Evolutionary conservation across 2,888 invertebrate genomes (phyloP).

Genomic region (Parasteatoda lunata): DNA sequence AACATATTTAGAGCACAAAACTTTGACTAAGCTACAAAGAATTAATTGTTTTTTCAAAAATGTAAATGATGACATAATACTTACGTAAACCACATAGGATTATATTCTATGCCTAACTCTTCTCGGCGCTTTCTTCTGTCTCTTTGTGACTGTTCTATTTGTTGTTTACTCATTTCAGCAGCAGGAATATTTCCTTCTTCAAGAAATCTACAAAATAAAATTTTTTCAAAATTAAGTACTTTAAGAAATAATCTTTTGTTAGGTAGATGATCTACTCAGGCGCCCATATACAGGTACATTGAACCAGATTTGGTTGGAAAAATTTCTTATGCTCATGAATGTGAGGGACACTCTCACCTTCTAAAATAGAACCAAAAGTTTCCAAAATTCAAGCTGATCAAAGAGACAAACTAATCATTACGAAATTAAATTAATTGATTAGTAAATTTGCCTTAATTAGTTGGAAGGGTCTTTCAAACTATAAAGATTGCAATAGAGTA

Average conservation of each 20-base stretch:
- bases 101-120: constrained; percentile 76
- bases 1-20: background rate
- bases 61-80: constrained; percentile 43
- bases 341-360: too few relatives aligned
- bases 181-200: constrained; percentile 84
- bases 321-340: too few relatives aligned
- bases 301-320: too few relatives aligned
- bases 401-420: too few relatives aligned
- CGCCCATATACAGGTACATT: too few relatives aligned
- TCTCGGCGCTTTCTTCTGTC: constrained; percentile 81
- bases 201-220: constrained; percentile 76
- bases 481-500: too few relatives aligned
- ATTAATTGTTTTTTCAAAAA: background rate
- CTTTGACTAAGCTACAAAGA: background rate
- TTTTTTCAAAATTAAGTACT: constrained; percentile 15
- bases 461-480: too few relatives aligned
- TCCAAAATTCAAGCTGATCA: too few relatives aligned
- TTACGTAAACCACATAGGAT: constrained; percentile 80
- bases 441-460: too few relatives aligned
- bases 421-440: too few relatives aligned
- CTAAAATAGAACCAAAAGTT: too few relatives aligned
- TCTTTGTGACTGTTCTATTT: constrained; percentile 84
- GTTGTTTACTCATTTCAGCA: constrained; percentile 83
- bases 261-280: background rate
- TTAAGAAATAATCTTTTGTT: background rate